Evolutionary conservation across 2,888 invertebrate species (phyloP), one percentile per base, ranked within the genome.

Genomic region (Erebia palarica): DNA sequence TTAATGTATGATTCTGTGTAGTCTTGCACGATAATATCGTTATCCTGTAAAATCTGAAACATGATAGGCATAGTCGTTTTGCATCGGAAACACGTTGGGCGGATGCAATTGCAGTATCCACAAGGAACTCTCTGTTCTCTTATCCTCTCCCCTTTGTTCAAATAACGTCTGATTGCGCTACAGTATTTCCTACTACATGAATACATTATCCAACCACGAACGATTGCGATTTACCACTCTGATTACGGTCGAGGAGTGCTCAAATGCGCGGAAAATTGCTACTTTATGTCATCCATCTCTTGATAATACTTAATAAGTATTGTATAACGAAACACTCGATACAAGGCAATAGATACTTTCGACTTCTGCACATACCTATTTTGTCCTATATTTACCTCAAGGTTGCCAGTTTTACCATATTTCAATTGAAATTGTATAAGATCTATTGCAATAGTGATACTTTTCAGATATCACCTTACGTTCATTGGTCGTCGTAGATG

Each of bases 51-150:
- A 68, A 70, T 78, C 78, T 79, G 84, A 82, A 85, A 85, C 78
- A 76, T 75, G 85, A 89, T 86, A 84, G 82, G 81, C 78, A 80
- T 81, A 79, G 81, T 85, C 82, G 81, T 86, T 82, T 86, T 82
- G 81, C 74, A 81, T 81, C 78, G 77, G 81, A 80, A 83, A 80
- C 77, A 83, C 84, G 82, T 81, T 78, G 82, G 83, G 80, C 91
- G 89, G 90, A 90, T 87, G 89, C 83, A 82, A 76, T 74, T 74
- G 75, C 75, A 70, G 71, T 66, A 78, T 72, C 76, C 75, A 89
- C 87, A 91, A 90, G 84, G 84, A 80, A 78, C 78, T 76, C 89
- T 82, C 88, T 92, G 86, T 91, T 77, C 78, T 71, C 78, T 76
- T 82, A 85, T 86, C 82, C 82, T 82, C 68, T 74, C 60, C 42